Base-by-base conservation (phyloP, 2,888 invertebrate species). In the Acronicta psi region DNA sequence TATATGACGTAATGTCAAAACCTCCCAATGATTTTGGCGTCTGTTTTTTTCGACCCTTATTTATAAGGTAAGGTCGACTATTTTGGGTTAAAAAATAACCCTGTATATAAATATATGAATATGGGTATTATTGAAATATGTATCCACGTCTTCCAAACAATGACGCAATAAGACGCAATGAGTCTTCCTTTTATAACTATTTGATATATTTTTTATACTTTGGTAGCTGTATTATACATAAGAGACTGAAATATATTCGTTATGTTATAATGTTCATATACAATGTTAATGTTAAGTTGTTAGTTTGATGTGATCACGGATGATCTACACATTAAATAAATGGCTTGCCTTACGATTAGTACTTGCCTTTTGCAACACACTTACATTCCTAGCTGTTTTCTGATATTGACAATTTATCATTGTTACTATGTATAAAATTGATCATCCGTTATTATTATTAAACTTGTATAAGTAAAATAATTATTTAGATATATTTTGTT, bases 181-280 rank as follows among this genome's bases (percentile, higher is more conserved):
- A 43, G 73, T 52, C 72, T 77, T 77, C 77, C 75, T 66, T 63
- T 68, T 47, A 46, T 25, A n/a, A 58, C 7, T 6, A n/a, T 51
- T 40, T 59, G 57, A 42, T 58, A 40, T 65, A 61, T 53, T 60
- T 20, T 29, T 29, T 29, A 29, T 25, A 25, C 9, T 25, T 45
- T 57, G 58, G 63, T 73, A 79, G 63, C 65, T 80, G 60, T 69
- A 69, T 76, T 70, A 61, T 68, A 58, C 47, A 36, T 72, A 67
- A 75, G 81, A 79, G 81, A 79, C 80, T 81, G 81, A 79, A 46
- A 57, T 68, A 43, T 77, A 66, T 62, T 55, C 53, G 46, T 52
- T 55, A 46, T 56, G 40, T 60, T 69, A 63, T 59, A 58, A 41
- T 56, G 18, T 45, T 65, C 44, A 41, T 13, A 20, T 29, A 29